These are phyloP conservation scores for Thereva unica DNA, from an alignment of 2,888 invertebrate genomes.

Conservation along the genomic window DNA sequence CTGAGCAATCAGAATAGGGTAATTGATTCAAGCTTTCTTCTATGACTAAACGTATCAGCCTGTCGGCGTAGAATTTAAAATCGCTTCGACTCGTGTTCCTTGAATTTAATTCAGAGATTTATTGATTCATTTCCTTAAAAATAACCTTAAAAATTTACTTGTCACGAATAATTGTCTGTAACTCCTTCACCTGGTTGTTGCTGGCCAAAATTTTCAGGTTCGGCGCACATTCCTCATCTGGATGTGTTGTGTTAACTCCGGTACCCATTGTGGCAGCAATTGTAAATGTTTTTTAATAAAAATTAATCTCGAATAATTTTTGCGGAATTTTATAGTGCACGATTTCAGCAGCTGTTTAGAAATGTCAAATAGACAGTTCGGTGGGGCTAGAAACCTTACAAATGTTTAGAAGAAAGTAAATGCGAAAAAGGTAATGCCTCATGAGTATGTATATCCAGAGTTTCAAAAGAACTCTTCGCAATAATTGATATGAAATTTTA, in stretches of 20 bases:
- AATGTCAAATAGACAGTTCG: no score
- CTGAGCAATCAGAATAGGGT: slow-evolving; percentile 88
- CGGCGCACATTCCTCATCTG: slow-evolving; percentile 50
- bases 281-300: neutral
- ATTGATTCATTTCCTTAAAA: neutral
- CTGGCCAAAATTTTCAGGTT: slow-evolving; percentile 55
- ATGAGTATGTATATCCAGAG: no score
- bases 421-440: no score
- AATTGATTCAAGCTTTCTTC: slow-evolving; percentile 97
- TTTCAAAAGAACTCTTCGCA: no score
- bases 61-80: slow-evolving; percentile 98
- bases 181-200: slow-evolving; percentile 62
- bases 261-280: slow-evolving; percentile 30
- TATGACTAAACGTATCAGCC: slow-evolving; percentile 94
- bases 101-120: slow-evolving; percentile 53
- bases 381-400: no score
- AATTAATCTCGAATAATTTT: no score
- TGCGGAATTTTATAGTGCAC: no score
- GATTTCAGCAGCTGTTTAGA: no score
- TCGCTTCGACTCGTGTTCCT: slow-evolving; percentile 92
- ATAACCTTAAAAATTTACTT: slow-evolving; percentile 61
- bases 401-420: no score
- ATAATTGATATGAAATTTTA: no score
- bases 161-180: slow-evolving; percentile 85
- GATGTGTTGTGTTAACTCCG: slow-evolving; percentile 16